Evolutionary conservation across 2,888 invertebrate species (phyloP).

Genomic region (Eupsilia transversa): DNA sequence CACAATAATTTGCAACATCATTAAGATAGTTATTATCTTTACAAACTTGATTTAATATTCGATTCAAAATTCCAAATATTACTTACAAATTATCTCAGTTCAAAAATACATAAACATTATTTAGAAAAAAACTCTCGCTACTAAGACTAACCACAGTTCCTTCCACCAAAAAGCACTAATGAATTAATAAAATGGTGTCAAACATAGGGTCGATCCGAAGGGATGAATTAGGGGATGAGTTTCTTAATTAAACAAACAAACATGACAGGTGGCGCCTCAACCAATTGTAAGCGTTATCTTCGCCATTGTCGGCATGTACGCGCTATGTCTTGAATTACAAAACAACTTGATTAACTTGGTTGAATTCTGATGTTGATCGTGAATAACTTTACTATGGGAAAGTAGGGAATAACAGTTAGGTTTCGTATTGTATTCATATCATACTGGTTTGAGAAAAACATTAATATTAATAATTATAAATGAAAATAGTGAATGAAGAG

Average conservation of each 20-base stretch:
- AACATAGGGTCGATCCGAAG: conserved; percentile 62
- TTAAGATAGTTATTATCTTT: background rate
- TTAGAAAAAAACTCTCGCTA: background rate
- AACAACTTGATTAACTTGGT: conserved; percentile 49
- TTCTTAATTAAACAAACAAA: conserved; percentile 83
- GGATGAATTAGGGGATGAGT: conserved; percentile 74
- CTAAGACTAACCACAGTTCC: background rate
- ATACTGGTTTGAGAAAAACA: background rate
- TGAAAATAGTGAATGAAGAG: background rate
- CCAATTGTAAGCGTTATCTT: conserved; percentile 79
- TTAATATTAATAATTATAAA: background rate
- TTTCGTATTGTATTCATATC: conserved; percentile 20
- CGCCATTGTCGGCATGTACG: conserved; percentile 68
- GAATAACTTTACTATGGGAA: conserved; percentile 45
- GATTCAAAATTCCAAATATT: background rate
- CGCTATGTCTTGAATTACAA: conserved; percentile 55
- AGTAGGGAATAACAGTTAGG: conserved; percentile 36
- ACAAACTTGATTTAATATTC: background rate
- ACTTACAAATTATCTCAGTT: background rate
- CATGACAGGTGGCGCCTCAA: conserved; percentile 82
- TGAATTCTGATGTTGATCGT: conserved; percentile 51
- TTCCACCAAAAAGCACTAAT: conserved; percentile 12
- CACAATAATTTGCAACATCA: background rate
- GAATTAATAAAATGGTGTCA: conserved; percentile 61
- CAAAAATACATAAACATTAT: background rate